phyloP scores from a whole-genome alignment of 1,140 invertebrate species.

The Lerema accius region DNA sequence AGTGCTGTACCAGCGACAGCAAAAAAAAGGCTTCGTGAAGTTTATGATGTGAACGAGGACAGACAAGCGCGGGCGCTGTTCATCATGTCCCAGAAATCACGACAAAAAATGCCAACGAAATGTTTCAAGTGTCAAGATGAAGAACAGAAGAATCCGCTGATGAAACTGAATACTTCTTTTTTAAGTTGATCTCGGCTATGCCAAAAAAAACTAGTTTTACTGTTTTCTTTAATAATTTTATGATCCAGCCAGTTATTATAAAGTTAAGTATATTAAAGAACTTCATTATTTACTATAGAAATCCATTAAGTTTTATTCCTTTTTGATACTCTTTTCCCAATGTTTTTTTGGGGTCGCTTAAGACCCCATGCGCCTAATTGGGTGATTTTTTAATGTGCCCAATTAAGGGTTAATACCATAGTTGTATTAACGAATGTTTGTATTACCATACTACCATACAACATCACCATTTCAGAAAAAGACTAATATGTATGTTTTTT shows the following conservation, averaged over 20 bases:
- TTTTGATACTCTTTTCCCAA: conserved; percentile 17
- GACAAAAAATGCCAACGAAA: conserved; percentile 36
- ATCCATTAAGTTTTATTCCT: conserved; percentile 12
- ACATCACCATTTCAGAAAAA: no score
- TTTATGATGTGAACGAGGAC: no score
- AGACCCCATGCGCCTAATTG: conserved; percentile 8
- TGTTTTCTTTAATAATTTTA: conserved; percentile 4
- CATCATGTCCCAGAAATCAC: conserved; percentile 12
- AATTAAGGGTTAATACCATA: background rate
- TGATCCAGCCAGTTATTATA: conserved; percentile 10
- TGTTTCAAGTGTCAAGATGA: conserved; percentile 28
- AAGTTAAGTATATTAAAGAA: conserved; percentile 10
- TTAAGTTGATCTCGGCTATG: conserved; percentile 28
- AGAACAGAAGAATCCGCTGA: conserved; percentile 38
- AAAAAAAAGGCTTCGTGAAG: no score
- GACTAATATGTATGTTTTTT: no score
- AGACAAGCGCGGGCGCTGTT: conserved; percentile 37
- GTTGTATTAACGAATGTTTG: no score
- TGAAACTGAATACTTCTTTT: conserved; percentile 33
- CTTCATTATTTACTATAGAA: background rate
- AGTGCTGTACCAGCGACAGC: no score
- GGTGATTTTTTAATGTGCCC: background rate
- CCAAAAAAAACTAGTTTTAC: conserved; percentile 16
- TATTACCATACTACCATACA: no score
- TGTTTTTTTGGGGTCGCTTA: conserved; percentile 12